A percentile compares a stretch with the other conserved stretches of the same genome.
Evolutionary conservation across 1,140 invertebrate species (phyloP).

Genomic region (Heliconius congener): DNA sequence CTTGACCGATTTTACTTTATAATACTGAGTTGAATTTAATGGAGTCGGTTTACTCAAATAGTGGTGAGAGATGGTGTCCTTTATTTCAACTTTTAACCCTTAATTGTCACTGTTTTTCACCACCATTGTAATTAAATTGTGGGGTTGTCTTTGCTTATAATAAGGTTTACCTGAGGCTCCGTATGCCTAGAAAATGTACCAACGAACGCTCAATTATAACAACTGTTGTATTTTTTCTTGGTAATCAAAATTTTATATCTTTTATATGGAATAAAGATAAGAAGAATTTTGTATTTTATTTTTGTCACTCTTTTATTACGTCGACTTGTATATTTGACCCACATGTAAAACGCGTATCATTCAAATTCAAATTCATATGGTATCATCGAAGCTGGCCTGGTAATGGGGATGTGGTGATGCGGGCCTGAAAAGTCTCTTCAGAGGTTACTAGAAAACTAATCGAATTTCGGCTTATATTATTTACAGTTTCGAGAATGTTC

Average conservation of each 20-base stretch:
- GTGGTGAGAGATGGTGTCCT: conserved; percentile 12
- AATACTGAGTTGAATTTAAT: neutral
- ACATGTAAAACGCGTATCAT: too few species aligned
- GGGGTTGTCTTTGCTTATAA: neutral
- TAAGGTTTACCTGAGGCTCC: neutral
- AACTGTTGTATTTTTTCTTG: neutral
- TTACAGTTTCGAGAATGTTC: too few species aligned
- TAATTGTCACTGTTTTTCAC: conserved; percentile 14
- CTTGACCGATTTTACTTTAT: too few species aligned
- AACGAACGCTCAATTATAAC: neutral
- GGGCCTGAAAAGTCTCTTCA: too few species aligned
- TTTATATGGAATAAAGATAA: neutral
- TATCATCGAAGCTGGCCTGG: too few species aligned
- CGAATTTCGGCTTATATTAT: too few species aligned
- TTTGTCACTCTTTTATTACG: too few species aligned
- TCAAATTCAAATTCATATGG: too few species aligned
- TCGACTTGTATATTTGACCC: too few species aligned
- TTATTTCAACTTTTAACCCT: conserved; percentile 20
- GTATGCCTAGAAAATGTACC: neutral
- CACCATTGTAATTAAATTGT: neutral
- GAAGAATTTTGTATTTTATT: too few species aligned
- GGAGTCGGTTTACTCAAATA: conserved; percentile 15
- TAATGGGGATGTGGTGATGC: too few species aligned
- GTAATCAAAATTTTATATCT: neutral
- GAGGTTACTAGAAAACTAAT: too few species aligned